A percentile compares a stretch with the other conserved stretches of the same genome.
Conservation (phyloP, 2,797 vertebrate species). For the Meriones psammophilus region DNA sequence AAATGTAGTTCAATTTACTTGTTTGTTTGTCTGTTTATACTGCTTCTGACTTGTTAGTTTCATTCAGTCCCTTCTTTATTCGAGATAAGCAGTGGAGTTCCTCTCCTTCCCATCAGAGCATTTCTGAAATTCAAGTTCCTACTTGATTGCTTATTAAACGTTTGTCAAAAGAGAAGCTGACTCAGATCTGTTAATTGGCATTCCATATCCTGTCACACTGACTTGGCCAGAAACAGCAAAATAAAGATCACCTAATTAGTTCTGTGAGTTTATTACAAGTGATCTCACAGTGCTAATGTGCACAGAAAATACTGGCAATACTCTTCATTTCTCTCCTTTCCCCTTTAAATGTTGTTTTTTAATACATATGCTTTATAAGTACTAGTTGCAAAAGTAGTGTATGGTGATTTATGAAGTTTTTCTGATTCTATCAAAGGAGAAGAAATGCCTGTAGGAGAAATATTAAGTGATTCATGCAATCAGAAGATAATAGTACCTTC, state of each 20-base stretch:
- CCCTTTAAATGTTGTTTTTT: background rate
- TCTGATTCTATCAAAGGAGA: background rate
- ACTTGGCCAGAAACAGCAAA: slow-evolving; percentile 71
- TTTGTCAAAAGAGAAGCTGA: slow-evolving; percentile 65
- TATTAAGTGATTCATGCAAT: background rate
- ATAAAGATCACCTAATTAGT: slow-evolving; percentile 75
- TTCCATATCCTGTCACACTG: background rate
- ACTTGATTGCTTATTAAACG: slow-evolving; percentile 68
- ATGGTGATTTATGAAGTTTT: slow-evolving; percentile 40
- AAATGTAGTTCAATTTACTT: background rate
- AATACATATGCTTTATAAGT: slow-evolving; percentile 51
- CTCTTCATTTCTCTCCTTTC: background rate
- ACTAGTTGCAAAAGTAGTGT: background rate
- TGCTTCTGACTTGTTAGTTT: slow-evolving; percentile 55
- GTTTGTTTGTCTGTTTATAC: background rate
- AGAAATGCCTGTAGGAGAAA: background rate
- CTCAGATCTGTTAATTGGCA: slow-evolving; percentile 37
- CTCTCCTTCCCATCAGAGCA: slow-evolving; percentile 40
- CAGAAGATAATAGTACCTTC: slow-evolving; percentile 18
- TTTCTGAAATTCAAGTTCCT: slow-evolving; percentile 67
- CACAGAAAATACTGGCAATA: slow-evolving; percentile 46
- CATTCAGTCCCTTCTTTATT: slow-evolving; percentile 70
- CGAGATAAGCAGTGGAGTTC: slow-evolving; percentile 57
- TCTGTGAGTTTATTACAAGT: slow-evolving; percentile 36
- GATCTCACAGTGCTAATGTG: background rate